Conservation (phyloP, 2,797 vertebrate genomes). For the Numenius phaeopus region DNA sequence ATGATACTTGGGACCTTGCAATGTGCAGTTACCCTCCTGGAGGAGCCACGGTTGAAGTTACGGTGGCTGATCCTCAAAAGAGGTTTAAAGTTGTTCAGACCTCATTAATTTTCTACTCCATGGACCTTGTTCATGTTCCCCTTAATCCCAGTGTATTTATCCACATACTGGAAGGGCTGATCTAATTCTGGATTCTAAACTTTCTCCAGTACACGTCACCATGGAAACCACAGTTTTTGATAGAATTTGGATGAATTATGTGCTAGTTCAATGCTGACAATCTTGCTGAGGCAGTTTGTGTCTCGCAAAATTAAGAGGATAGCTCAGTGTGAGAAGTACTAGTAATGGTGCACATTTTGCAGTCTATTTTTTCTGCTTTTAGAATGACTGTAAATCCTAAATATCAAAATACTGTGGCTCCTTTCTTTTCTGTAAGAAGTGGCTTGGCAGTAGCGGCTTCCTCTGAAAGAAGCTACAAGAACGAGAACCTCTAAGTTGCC, state of each 20-base stretch:
- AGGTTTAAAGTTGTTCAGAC: conserved; percentile 4
- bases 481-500: background rate
- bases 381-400: background rate
- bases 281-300: background rate
- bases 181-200: conserved; percentile 35
- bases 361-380: background rate
- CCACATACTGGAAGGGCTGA: conserved; percentile 45
- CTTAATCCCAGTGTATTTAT: conserved; percentile 61
- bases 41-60: background rate
- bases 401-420: background rate
- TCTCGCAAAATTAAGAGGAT: background rate
- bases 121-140: background rate
- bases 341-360: background rate
- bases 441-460: background rate
- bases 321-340: background rate
- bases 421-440: background rate
- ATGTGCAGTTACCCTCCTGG: conserved; percentile 18
- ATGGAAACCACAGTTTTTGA: background rate
- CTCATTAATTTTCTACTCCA: conserved; percentile 54
- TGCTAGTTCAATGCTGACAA: background rate
- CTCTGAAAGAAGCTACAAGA: background rate
- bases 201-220: background rate
- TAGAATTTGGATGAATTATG: background rate
- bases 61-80: background rate
- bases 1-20: conserved; percentile 51